Percentiles rank a stretch among this genome's conserved stretches.
Conservation (phyloP, 2,888 invertebrate species). For the Clanis bilineata region DNA sequence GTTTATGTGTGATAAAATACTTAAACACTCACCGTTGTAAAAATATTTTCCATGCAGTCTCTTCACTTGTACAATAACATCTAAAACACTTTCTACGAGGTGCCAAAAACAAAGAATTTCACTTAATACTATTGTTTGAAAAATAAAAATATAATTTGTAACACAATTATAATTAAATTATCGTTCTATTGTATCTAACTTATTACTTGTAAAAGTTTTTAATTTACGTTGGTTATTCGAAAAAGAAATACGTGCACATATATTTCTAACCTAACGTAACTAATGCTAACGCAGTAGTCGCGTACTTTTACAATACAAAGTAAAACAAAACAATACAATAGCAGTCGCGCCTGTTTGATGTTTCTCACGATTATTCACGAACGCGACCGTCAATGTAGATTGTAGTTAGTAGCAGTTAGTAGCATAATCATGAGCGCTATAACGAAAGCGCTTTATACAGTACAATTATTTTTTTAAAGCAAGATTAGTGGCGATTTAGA, state of each 20-base stretch:
- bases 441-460: too few species aligned
- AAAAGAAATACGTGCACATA: not conserved
- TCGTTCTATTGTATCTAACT: not conserved
- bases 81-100: constrained; percentile 27
- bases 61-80: constrained; percentile 28
- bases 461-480: too few species aligned
- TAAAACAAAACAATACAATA: constrained; percentile 20
- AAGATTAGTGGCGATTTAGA: too few species aligned
- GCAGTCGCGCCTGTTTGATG: not conserved
- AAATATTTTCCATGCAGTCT: constrained; percentile 48
- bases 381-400: not conserved
- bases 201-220: not conserved
- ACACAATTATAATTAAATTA: not conserved
- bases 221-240: not conserved
- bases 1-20: constrained; percentile 12
- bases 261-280: not conserved
- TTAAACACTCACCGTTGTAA: constrained; percentile 41
- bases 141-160: constrained; percentile 3
- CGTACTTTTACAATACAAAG: constrained; percentile 21
- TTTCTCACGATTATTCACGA: not conserved
- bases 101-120: constrained; percentile 36
- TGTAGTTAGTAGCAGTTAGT: not conserved
- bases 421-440: too few species aligned
- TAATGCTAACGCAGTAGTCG: too few species aligned
- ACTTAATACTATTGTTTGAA: constrained; percentile 26